Base-by-base conservation (phyloP, 2,888 invertebrate genomes). In the Tipula lateralis region DNA sequence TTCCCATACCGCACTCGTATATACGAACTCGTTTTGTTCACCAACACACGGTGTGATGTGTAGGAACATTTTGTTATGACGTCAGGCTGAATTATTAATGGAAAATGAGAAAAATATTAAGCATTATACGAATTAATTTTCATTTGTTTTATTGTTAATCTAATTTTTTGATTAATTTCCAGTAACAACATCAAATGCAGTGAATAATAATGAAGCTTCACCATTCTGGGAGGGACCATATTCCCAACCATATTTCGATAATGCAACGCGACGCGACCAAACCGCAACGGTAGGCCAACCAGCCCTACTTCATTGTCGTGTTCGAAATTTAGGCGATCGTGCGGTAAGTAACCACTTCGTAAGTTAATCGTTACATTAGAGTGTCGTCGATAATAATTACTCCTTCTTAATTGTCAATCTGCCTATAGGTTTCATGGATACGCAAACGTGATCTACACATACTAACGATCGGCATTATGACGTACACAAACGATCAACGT, bases 201-300 rank as follows among this genome's bases (percentile, higher is more conserved):
- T 83, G 34, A 83, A 30, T 34, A 83, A 34, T 34, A 84, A 44
- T 84, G 84, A 84, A 44, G 44, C 84, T 16, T 84, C 84, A 50
- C 16, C 19, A 29, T 90, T 89, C 86, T 90, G 90, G 90, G 90
- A 90, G 86, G 90, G 90, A 39, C 94, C 95, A 85, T 94, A 95
- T 89, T 95, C 95, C 86, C 95, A 95, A 90, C 96, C 96, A 84
- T 96, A 96, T 92, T 96, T 96, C 91, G 96, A 96, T 91, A 96
- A 96, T 91, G 94, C 95, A 88, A 96, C 96, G 87, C 93, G 94
- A 89, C 92, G 95, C 86, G 96, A 96, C 89, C 93, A 95, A 88
- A 96, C 96, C 88, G 95, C 96, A 87, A 96, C 96, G 87, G 96
- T 96, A 87, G 96, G 96, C 85, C 96, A 96, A 91, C 94, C 95